phyloP scores from a whole-genome alignment of 2,888 invertebrate genomes.

The Cecidostiba fungosa region DNA sequence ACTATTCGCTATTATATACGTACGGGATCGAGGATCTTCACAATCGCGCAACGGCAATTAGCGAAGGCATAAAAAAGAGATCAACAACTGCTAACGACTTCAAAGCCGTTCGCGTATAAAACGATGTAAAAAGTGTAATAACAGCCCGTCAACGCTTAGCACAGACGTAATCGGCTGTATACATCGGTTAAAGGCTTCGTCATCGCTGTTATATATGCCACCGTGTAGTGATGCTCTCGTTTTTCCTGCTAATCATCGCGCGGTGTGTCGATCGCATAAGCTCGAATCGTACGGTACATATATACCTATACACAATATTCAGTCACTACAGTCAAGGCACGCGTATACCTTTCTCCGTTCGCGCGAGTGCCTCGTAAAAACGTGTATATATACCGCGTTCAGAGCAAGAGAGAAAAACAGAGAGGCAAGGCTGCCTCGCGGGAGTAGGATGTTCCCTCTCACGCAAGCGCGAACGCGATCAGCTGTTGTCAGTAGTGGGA shows the following conservation, averaged over 20 bases:
- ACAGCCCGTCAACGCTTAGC: neutral
- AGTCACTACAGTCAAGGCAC: neutral
- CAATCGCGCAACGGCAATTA: neutral
- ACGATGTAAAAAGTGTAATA: neutral
- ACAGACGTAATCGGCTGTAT: neutral
- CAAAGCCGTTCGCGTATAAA: neutral
- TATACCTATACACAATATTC: neutral
- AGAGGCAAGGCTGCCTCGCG: constrained; percentile 1
- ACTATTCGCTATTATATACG: neutral
- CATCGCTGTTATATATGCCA: neutral
- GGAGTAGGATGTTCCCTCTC: constrained; percentile 2
- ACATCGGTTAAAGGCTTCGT: neutral
- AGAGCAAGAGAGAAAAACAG: neutral
- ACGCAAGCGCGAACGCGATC: neutral
- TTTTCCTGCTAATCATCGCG: constrained; percentile 18
- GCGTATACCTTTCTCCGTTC: neutral
- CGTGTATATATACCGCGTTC: neutral
- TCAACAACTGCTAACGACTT: neutral
- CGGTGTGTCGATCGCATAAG: neutral
- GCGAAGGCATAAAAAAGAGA: neutral
- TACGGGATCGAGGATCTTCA: too few species aligned
- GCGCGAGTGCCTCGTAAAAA: neutral
- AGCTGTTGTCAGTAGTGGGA: constrained; percentile 12
- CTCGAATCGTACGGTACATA: neutral
- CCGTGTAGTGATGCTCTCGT: neutral